phyloP scores from a whole-genome alignment of 2,113 vertebrate species.

The Arenaria interpres region DNA sequence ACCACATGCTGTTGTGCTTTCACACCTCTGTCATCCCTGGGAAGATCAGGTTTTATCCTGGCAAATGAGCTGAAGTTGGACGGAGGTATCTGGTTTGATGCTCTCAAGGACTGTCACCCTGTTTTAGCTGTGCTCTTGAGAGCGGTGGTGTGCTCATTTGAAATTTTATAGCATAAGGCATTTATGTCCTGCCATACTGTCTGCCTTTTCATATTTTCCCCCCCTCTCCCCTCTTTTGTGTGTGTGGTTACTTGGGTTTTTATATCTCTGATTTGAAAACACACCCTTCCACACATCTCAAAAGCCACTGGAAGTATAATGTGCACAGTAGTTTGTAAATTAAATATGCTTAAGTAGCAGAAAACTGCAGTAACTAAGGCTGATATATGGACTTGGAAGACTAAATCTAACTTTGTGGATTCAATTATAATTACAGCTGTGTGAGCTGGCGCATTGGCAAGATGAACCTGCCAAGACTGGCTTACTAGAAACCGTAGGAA shows the following conservation, averaged over 20 bases:
- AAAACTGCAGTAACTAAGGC: constrained; percentile 55
- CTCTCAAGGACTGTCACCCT: neutral
- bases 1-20: neutral
- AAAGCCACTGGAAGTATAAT: constrained; percentile 49
- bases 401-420: constrained; percentile 66
- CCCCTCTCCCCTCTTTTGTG: neutral
- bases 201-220: neutral
- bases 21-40: neutral
- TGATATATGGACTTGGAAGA: constrained; percentile 63
- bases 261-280: neutral
- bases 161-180: neutral
- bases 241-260: neutral
- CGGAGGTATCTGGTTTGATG: neutral
- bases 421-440: constrained; percentile 75
- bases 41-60: neutral
- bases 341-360: constrained; percentile 65
- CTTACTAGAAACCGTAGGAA: constrained; percentile 47
- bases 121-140: neutral
- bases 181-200: neutral
- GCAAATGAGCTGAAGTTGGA: neutral
- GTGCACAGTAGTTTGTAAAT: constrained; percentile 67
- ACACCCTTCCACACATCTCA: constrained; percentile 5
- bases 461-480: constrained; percentile 54
- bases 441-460: constrained; percentile 54
- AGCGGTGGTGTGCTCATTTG: neutral